A percentile compares a stretch with the other conserved stretches of the same genome.
Conservation (phyloP, 2,113 vertebrate genomes). For the Silurus glanis region DNA sequence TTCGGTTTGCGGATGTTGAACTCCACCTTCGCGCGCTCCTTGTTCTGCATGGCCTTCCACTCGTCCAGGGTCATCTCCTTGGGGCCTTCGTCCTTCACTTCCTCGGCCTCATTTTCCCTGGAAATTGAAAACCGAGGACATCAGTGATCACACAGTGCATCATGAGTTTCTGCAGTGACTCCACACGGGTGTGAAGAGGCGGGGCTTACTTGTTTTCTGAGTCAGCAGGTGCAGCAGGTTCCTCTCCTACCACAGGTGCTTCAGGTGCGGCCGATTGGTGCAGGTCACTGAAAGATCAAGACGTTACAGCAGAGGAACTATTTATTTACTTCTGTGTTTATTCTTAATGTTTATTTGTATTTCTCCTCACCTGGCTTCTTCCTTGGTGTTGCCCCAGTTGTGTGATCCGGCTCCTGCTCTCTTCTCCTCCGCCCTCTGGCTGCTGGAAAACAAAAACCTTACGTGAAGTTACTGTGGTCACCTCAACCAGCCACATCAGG, state of each 20-base stretch:
- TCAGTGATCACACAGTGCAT: not conserved
- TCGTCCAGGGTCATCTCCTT: slow-evolving; percentile 99
- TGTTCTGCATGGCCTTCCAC: slow-evolving; percentile 98
- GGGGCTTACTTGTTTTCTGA: slow-evolving; percentile 94
- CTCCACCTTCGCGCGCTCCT: slow-evolving; percentile 93
- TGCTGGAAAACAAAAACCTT: slow-evolving; percentile 76
- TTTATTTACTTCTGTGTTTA: not conserved
- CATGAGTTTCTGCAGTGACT: not conserved
- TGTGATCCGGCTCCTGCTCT: slow-evolving; percentile 93
- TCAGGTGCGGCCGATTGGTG: slow-evolving; percentile 91
- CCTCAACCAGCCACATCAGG: no score
- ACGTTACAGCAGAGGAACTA: not conserved
- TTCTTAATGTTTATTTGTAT: no score
- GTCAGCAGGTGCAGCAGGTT: slow-evolving; percentile 90
- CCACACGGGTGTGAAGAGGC: not conserved
- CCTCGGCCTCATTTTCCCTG: slow-evolving; percentile 96
- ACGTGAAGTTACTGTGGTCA: no score
- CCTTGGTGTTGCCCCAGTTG: slow-evolving; percentile 98
- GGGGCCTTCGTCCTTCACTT: slow-evolving; percentile 95
- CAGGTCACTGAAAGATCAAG: slow-evolving; percentile 77
- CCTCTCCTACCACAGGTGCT: slow-evolving; percentile 92
- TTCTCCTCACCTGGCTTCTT: slow-evolving; percentile 84
- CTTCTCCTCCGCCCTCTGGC: slow-evolving; percentile 95
- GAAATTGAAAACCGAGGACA: not conserved
- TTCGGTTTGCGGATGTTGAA: slow-evolving; percentile 99